Evolutionary conservation across 2,797 vertebrate species (phyloP).

Genomic region (Petrocephalus sullivani): DNA sequence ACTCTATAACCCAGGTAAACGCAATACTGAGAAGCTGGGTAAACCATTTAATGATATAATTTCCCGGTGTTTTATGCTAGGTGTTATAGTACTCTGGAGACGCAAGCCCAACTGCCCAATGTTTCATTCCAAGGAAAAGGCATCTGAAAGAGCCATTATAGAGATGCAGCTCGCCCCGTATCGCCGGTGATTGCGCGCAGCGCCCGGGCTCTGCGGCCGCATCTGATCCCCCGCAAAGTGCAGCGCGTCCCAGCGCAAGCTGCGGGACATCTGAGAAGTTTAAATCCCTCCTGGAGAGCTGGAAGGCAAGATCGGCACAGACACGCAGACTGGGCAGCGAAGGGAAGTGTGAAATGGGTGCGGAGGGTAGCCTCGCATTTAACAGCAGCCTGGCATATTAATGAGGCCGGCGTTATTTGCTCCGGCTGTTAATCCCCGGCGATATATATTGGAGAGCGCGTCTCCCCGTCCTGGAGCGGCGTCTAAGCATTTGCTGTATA

Average conservation of each 20-base stretch:
- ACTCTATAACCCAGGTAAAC: background rate
- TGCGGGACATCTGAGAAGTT: constrained; percentile 21
- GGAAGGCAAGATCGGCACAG: constrained; percentile 8
- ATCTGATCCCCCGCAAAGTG: constrained; percentile 13
- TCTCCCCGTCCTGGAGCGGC: background rate
- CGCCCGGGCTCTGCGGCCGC: background rate
- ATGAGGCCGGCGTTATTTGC: background rate
- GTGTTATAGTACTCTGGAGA: background rate
- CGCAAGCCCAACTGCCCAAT: background rate
- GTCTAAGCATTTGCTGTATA: constrained; percentile 14
- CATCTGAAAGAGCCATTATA: constrained; percentile 11
- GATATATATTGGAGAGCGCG: background rate
- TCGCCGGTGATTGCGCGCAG: background rate
- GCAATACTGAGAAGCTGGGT: background rate
- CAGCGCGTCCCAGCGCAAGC: constrained; percentile 18
- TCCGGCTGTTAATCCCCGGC: background rate
- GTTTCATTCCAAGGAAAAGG: constrained; percentile 2
- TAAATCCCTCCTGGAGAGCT: constrained; percentile 18
- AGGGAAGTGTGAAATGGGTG: background rate
- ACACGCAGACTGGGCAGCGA: background rate
- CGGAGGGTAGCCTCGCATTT: background rate
- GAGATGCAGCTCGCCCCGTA: background rate
- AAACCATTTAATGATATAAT: constrained; percentile 5
- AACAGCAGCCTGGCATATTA: constrained; percentile 18
- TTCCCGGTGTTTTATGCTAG: background rate